Base-by-base conservation (phyloP, 2,888 invertebrate genomes). In the Drosophila recens region DNA sequence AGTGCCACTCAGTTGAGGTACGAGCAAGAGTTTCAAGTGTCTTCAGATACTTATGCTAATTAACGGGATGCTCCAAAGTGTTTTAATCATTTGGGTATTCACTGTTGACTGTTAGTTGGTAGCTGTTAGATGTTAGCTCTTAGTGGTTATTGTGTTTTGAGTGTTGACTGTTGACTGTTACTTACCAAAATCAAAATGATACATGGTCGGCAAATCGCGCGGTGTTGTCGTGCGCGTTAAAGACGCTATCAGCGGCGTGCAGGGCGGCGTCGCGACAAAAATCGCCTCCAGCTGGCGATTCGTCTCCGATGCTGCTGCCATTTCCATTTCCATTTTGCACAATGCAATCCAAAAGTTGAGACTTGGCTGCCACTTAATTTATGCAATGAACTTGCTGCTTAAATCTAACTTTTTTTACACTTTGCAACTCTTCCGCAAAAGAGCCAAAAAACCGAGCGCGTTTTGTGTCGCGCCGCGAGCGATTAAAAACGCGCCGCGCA, bases 111-210 rank as follows among this genome's bases (percentile, higher is more conserved):
- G 52, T n/a, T 40, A 27, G 23, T 30, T 33, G n/a, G 9, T 51
- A 17, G n/a, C n/a, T 33, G 46, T 17, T 42, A 23, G n/a, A 45
- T 17, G n/a, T n/a, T 51, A 17, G 13, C 13, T 33, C 40, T 17
- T 42, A 23, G n/a, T 52, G 36, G 23, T 52, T n/a, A 17, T 43
- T n/a, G 10, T n/a, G 10, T 46, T 15, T 62, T 68, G 42, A 4
- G 30, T 30, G 30, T 10, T 6, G 46, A 6, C 9, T 13, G 43
- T 42, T 68, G 36, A 6, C 10, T 9, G 40, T 42, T 51, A 70
- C 87, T 88, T 70, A 87, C 87, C 83, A 42, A 90, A 85, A 78
- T 90, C 90, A 58, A 90, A 90, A 68, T 90, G 87, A 73, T 90
- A 90, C 90, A 90, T 90, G 42, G 87, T 89, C 52, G 91, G 89